Base-by-base conservation (phyloP, 2,113 vertebrate species). In the Cnemophilus loriae region DNA sequence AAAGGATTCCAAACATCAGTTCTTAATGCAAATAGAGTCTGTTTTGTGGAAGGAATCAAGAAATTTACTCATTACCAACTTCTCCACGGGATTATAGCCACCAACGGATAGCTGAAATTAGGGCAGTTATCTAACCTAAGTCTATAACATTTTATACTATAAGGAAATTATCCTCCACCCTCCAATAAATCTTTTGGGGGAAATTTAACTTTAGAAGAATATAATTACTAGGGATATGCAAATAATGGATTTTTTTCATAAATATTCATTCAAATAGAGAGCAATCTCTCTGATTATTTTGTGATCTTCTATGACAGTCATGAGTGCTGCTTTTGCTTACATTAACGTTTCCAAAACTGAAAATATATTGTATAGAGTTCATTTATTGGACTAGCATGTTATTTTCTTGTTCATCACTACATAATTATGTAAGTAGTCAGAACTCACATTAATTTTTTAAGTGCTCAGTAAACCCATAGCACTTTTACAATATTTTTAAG, bases 21-120 rank as follows among this genome's bases (percentile, higher is more conserved):
- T 53, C 12, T 91, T 84, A 91, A 90, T 71, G 65, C 35, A 93
- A 95, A 95, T 76, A 5, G 35, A 81, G 24, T 44, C 30, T 75
- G 57, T 87, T 94, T 94, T 76, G 67, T 75, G 37, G 70, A 82
- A 76, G 53, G 41, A 91, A 79, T 90, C 87, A 93, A 92, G 18
- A 85, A 96, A 94, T 94, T 79, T 87, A 85, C 56, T 94, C 49
- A 91, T 95, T 95, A 64, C 21, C 6, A 83, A 73, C 56, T 78
- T 84, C 77, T 94, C 61, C 30, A 41, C 27, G 49, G 89, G 89
- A 91, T 89, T 95, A 78, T 28, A 93, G 60, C 13, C 84, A 95
- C 60, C 56, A 84, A 73, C 78, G 76, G 23, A 65, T 69, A 52
- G 73, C 32, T 78, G 78, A 96, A 90, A 91, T 94, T 91, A 96